Base-by-base conservation (phyloP, 2,888 invertebrate species). In the Conomelus anceps region DNA sequence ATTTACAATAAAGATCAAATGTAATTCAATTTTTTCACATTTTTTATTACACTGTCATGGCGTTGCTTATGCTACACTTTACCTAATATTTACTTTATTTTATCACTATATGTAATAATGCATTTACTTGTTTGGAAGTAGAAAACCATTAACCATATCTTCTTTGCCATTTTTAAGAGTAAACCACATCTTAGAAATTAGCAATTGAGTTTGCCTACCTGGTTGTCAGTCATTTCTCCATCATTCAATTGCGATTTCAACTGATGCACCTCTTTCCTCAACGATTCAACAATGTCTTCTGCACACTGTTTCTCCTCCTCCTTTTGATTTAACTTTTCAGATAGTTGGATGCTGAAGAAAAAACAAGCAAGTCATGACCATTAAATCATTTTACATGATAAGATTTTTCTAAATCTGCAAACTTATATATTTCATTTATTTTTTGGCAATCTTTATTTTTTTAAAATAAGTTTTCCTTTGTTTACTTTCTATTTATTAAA, bases 211-310 rank as follows among this genome's bases (percentile, higher is more conserved):
- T 41, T 20, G 22, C 41, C 20, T 23, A 86, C 86, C 86, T 86
- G 86, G 29, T 86, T 86, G 29, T 86, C 86, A 86, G 86, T 86
- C 1, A 86, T 86, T 86, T 86, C 86, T 17, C 96, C 95, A 92
- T 95, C 96, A 92, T 96, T 96, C 92, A 96, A 94, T 92, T 96
- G 96, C 23, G 87, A 84, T 22, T 88, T 24, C 29, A 89, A 88
- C 85, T 89, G 89, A 34, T 89, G 89, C 22, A 89, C 87, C 85
- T 89, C 88, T 22, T 22, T 26, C 20, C 23, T 84, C 34, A 89
- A 88, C 22, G 84, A 23, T 22, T 87, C 88, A 22, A 89, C 88
- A 41, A 89, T 24, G 34, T 89, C 88, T 85, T 89, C 89, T 13
- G 88, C 89, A 34, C 85, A 85, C 34, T 88, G 26, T 34, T 85